phyloP scores from a whole-genome alignment of 23 tunicate species.

The Ascidia mentula region DNA sequence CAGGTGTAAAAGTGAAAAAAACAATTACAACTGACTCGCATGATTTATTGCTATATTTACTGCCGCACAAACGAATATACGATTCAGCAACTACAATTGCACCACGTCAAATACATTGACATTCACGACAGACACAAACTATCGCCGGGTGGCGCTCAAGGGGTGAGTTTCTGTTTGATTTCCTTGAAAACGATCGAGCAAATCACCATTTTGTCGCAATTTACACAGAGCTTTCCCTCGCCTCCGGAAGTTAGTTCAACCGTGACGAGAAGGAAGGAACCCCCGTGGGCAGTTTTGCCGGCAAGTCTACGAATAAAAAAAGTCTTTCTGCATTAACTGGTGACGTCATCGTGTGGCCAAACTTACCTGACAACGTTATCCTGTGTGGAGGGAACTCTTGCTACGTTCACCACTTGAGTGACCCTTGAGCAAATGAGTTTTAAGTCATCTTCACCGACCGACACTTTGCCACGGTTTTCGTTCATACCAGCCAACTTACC shows the following conservation, averaged over 20 bases:
- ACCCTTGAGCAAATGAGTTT: constrained; percentile 48
- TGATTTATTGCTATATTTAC: too few species aligned
- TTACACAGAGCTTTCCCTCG: constrained; percentile 38
- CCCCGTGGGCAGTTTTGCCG: constrained; percentile 78
- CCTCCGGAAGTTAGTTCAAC: constrained; percentile 24
- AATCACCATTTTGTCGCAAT: constrained; percentile 96
- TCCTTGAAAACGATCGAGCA: constrained; percentile 89
- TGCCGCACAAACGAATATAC: background rate
- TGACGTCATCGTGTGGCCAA: background rate
- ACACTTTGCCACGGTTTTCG: constrained; percentile 71
- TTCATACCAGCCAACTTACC: constrained; percentile 84
- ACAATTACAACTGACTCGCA: too few species aligned
- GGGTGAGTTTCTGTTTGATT: constrained; percentile 53
- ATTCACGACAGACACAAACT: background rate
- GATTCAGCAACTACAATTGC: background rate
- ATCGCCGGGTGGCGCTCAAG: background rate
- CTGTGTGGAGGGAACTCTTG: constrained; percentile 82
- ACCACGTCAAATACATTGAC: too few species aligned
- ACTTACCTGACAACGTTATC: constrained; percentile 57
- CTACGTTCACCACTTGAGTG: constrained; percentile 49
- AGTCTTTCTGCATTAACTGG: background rate
- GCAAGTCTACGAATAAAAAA: constrained; percentile 42
- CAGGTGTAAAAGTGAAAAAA: too few species aligned
- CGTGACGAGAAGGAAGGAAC: constrained; percentile 46
- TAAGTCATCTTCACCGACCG: constrained; percentile 1